phyloP scores from a whole-genome alignment of 2,888 invertebrate species.

The Junonia oenone region DNA sequence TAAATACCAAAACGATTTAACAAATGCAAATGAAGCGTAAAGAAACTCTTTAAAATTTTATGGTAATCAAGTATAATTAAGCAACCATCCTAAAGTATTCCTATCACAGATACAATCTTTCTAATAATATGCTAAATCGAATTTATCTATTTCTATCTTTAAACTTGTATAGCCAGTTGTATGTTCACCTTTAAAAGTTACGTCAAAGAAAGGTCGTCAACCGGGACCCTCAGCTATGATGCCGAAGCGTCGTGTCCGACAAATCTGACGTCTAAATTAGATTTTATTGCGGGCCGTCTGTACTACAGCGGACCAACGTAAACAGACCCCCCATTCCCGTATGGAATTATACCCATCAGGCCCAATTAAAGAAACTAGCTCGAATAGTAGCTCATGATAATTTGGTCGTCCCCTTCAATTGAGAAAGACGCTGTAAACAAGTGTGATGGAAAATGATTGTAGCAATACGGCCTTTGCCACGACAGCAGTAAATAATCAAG shows the following conservation, averaged over 20 bases:
- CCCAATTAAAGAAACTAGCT: slow-evolving; percentile 14
- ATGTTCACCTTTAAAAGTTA: slow-evolving; percentile 3
- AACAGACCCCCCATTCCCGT: slow-evolving; percentile 35
- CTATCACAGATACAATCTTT: neutral
- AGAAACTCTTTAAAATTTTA: neutral
- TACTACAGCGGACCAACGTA: slow-evolving; percentile 39
- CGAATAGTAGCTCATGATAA: slow-evolving; percentile 39
- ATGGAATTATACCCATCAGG: slow-evolving; percentile 19
- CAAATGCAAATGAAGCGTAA: neutral
- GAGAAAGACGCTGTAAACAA: slow-evolving; percentile 61
- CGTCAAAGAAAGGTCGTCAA: slow-evolving; percentile 58
- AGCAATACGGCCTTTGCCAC: slow-evolving; percentile 46
- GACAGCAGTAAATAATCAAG: slow-evolving; percentile 9
- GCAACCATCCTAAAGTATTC: neutral
- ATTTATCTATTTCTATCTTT: neutral
- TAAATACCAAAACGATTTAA: no score
- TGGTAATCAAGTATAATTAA: neutral
- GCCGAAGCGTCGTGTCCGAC: slow-evolving; percentile 58
- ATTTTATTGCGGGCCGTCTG: slow-evolving; percentile 76
- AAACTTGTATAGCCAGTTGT: neutral
- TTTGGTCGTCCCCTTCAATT: slow-evolving; percentile 56
- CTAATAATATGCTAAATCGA: neutral
- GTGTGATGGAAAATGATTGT: slow-evolving; percentile 56
- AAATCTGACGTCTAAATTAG: slow-evolving; percentile 79
- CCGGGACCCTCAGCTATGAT: slow-evolving; percentile 55